Base-by-base conservation (phyloP, 2,113 vertebrate species). In the Arothron firmamentum region DNA sequence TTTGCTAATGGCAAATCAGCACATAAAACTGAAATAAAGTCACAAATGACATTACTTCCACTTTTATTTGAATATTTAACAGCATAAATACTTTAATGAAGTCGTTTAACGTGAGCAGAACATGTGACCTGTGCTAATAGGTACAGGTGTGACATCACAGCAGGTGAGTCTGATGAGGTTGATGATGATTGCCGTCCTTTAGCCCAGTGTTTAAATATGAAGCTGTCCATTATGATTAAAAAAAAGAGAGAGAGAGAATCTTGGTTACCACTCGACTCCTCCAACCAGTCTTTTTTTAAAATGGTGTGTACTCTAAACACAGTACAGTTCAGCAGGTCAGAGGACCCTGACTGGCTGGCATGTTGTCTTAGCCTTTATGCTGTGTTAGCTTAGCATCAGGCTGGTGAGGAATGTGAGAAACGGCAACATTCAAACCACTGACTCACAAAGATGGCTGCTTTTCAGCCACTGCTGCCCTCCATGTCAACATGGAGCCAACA, bases 171-270 rank as follows among this genome's bases (percentile, higher is more conserved):
- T 9, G 18, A 28, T 17, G 1, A 31, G 25, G 0, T 3, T n/a
- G 17, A 17, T 7, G 43, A 31, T 5, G 50, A 2, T 49, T 19
- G 23, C 72, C 72, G 65, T 72, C 72, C 72, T 75, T 79, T 68
- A 45, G 60, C 47, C 52, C 65, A 51, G 38, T 62, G 47, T 14
- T 10, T 34, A 2, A 38, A 49, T 21, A 19, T 25, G 1, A 45
- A 78, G 70, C 70, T 70, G 70, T 62, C 59, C 49, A 47, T 51
- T 38, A 50, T 45, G 42, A 66, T 38, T 52, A 2, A 7, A 17
- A 46, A 41, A 52, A 18, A 28, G 4, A 28, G 4, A 28, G 6
- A 3, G 54, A 41, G 1, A 38, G 34, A 38, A 38, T 12, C 34
- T 11, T 31, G 21, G 21, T 23, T 23, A 23, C 21, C 2, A 31